Evolutionary conservation across 2,797 vertebrate genomes (phyloP).

Genomic region (Syndactyla subalaris): DNA sequence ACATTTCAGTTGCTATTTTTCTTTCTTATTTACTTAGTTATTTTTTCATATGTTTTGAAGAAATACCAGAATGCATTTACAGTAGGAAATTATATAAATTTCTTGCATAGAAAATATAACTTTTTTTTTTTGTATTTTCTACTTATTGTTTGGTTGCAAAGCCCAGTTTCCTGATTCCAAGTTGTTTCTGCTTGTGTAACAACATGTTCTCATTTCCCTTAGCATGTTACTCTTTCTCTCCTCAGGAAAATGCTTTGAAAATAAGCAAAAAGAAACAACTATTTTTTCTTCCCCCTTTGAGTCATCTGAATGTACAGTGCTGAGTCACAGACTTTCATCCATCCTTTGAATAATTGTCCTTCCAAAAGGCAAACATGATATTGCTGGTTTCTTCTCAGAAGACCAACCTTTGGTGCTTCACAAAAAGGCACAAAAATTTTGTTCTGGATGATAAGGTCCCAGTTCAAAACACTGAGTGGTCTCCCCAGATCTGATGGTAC

Average conservation of each 20-base stretch:
- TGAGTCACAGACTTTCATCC: neutral
- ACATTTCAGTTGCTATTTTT: neutral
- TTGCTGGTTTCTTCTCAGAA: neutral
- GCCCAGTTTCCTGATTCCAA: neutral
- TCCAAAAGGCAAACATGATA: neutral
- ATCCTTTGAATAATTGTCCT: neutral
- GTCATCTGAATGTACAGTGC: neutral
- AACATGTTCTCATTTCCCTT: neutral
- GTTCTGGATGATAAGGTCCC: neutral
- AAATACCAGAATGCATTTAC: neutral
- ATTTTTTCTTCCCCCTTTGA: neutral
- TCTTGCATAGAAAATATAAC: neutral
- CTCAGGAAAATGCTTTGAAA: neutral
- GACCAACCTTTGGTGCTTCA: neutral
- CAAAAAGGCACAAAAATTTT: neutral
- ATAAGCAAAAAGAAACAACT: neutral
- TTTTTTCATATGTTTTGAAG: neutral
- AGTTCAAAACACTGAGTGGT: neutral
- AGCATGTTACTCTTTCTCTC: neutral
- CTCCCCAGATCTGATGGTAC: neutral
- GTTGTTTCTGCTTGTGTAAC: neutral
- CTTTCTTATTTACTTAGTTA: neutral
- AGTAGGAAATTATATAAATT: neutral
- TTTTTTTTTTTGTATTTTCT: neutral
- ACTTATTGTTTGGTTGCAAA: neutral